A percentile compares a stretch with the other conserved stretches of the same genome.
Conservation (phyloP, 2,888 invertebrate genomes). For the Brachynemurus nebulosus region DNA sequence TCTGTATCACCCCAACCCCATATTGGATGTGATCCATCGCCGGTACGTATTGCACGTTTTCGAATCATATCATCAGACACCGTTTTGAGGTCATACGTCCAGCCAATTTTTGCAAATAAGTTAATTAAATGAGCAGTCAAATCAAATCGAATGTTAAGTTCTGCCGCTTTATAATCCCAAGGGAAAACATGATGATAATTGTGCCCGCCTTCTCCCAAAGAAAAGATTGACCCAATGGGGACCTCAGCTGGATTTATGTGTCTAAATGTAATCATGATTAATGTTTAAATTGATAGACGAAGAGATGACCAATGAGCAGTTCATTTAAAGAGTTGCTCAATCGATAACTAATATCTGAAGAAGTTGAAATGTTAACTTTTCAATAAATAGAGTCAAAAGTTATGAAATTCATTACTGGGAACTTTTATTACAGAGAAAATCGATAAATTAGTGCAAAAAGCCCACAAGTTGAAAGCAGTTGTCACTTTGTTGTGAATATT, state of each 20-base stretch:
- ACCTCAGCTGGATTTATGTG: constrained; percentile 61
- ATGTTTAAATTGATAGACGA: no score
- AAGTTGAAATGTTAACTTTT: no score
- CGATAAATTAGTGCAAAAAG: no score
- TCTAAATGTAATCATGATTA: no score
- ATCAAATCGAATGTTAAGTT: constrained; percentile 43
- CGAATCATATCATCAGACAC: constrained; percentile 55
- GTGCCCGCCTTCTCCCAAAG: constrained; percentile 72
- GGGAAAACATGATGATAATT: constrained; percentile 81
- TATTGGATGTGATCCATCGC: constrained; percentile 56
- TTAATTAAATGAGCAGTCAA: constrained; percentile 26
- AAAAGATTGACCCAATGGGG: constrained; percentile 47
- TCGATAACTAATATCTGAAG: no score
- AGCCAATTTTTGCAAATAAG: constrained; percentile 40
- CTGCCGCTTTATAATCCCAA: constrained; percentile 74
- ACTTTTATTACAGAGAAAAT: no score
- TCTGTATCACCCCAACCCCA: constrained; percentile 75
- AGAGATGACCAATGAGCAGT: no score
- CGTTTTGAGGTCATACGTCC: constrained; percentile 75
- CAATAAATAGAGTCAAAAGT: no score
- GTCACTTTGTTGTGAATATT: no score
- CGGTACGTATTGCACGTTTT: constrained; percentile 55
- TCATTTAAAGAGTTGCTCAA: no score
- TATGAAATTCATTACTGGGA: no score
- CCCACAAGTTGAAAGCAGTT: no score